Percentiles rank a stretch among this genome's conserved stretches.
Conservation (phyloP, 1,140 invertebrate species). For the Asobara japonica region DNA sequence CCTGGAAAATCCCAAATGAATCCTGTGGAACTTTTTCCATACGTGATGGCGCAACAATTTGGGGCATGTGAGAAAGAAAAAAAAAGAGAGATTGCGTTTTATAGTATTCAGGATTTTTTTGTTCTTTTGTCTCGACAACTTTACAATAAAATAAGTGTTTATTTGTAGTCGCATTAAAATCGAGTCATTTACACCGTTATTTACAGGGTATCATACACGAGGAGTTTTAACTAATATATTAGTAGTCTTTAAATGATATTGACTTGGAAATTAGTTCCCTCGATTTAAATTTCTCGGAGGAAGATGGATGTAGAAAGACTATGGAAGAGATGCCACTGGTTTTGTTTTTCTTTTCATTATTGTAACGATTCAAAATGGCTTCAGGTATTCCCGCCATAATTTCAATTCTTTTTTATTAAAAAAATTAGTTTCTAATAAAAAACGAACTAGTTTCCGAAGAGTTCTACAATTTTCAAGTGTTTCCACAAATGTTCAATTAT, state of each 20-base stretch:
- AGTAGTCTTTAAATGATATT: constrained; percentile 12
- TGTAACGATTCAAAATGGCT: background rate
- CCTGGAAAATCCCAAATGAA: too few species aligned
- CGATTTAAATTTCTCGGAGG: background rate
- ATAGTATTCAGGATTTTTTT: background rate
- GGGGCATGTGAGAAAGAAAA: background rate
- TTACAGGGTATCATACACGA: constrained; percentile 54
- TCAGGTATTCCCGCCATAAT: too few species aligned
- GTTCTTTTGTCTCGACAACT: background rate
- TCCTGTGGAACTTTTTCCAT: too few species aligned
- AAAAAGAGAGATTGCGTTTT: background rate
- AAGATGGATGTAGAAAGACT: background rate
- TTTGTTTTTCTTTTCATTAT: background rate
- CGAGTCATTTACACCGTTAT: constrained; percentile 56
- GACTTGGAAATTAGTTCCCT: background rate
- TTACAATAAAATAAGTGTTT: constrained; percentile 41
- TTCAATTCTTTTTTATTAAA: background rate
- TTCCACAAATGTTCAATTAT: too few species aligned
- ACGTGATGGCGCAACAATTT: background rate
- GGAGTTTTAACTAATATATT: constrained; percentile 26
- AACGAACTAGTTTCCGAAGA: too few species aligned
- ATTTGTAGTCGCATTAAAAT: constrained; percentile 25
- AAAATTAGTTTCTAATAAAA: too few species aligned
- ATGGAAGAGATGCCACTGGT: constrained; percentile 8
- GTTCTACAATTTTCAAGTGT: too few species aligned